Evolutionary conservation across 92 coral and sea anemone species (phyloP), one percentile per base, ranked within the genome.

Genomic region (Metridium senile): DNA sequence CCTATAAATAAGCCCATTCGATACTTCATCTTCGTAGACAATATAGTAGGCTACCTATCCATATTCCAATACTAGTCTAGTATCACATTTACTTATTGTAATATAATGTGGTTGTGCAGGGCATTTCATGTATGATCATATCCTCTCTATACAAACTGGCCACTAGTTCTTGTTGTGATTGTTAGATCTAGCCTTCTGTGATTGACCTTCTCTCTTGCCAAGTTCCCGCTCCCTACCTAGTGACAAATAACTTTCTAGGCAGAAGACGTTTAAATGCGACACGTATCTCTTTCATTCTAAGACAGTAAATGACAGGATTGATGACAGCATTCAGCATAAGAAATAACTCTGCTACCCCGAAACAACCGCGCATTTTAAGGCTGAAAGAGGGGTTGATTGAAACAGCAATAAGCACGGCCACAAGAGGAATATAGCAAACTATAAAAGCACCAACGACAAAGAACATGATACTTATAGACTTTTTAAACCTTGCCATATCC

Each of bases 401-500:
- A 8, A 59, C 4, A 8, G 22, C 29, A 18, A 59, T 18, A 16
- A 59, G 11, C 11, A 30, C 69, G 27, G 20, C 43, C 9, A 28
- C 39, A 31, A 63, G 31, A 10, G 69, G 69, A 11, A 63, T 29
- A 19, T 63, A 63, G 23, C 69, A 28, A 2, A 63, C 1, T 1
- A 63, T 31, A 31, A 63, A 63, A 2, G 69, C 69, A 28, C 43
- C 45, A 20, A 63, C 28, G 4, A 63, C 13, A 31, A 1, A 63
- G 45, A 27, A 63, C 69, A 63, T 63, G 4, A 28, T 13, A 18
- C 28, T 63, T n/a, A 63, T 30, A 31, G 69, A 28, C 69, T 63
- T 63, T 29, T 63, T 63, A 30, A 23, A 63, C 20, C 69, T 63
- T 11, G 69, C 33, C 69, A 63, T 27, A 21, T 63, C 69, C 9